A percentile compares a stretch with the other conserved stretches of the same genome.
These are phyloP conservation scores for Tetanocera ferruginea DNA, from an alignment of 2,888 invertebrate species.

Conservation along the genomic window DNA sequence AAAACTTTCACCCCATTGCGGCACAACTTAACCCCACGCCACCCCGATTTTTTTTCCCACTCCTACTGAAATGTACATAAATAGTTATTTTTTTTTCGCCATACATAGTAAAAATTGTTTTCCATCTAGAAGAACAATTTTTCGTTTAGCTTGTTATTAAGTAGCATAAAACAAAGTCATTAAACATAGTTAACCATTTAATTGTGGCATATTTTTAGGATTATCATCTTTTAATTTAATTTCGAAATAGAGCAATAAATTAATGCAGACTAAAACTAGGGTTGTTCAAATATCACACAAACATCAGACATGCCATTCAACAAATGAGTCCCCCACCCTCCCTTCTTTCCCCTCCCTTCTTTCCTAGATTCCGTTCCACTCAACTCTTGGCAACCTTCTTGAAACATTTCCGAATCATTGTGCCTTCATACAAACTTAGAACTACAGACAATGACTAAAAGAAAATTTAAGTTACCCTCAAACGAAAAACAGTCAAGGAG, in stretches of 20 bases:
- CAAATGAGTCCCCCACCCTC: not conserved
- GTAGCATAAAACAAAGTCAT: not conserved
- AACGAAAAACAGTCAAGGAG: not conserved
- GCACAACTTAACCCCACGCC: too few species aligned
- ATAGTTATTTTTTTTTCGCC: too few species aligned
- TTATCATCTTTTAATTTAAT: slow-evolving; percentile 14
- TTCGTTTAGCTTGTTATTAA: too few species aligned
- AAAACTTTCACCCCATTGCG: too few species aligned
- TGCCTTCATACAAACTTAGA: too few species aligned
- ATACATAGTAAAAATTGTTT: too few species aligned
- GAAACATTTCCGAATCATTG: too few species aligned
- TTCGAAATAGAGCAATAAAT: slow-evolving; percentile 14
- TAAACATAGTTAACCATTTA: slow-evolving; percentile 8
- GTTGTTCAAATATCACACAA: not conserved
- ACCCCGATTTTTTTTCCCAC: too few species aligned
- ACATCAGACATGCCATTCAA: not conserved
- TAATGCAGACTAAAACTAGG: not conserved
- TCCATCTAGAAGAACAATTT: too few species aligned
- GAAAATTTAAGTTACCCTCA: not conserved
- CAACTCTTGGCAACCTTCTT: too few species aligned
- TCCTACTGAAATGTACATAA: too few species aligned
- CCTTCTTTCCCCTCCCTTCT: not conserved
- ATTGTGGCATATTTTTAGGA: slow-evolving; percentile 24
- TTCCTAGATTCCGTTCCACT: not conserved
- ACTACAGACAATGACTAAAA: not conserved